These are phyloP conservation scores for Aphaenogaster floridana DNA, from an alignment of 1,140 invertebrate species.

Conservation along the genomic window DNA sequence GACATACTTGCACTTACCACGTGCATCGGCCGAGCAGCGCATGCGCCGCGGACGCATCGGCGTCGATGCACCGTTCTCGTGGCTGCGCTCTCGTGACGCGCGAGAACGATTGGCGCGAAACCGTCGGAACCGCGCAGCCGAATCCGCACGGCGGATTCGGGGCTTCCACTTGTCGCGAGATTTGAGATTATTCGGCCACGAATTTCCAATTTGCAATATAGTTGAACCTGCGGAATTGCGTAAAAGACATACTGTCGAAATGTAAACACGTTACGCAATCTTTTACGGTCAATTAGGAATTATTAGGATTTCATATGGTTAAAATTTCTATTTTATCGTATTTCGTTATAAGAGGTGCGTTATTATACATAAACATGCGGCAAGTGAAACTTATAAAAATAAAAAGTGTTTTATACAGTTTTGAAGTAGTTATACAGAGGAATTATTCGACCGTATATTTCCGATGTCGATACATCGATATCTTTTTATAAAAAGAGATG, in stretches of 20 bases:
- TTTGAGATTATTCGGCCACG: not conserved
- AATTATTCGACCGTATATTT: constrained; percentile 28
- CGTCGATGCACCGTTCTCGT: constrained; percentile 65
- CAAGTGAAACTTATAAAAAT: not conserved
- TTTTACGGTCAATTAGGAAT: not conserved
- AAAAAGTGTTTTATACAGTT: not conserved
- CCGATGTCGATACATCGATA: constrained; percentile 10
- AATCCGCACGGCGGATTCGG: constrained; percentile 10
- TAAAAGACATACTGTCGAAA: not conserved
- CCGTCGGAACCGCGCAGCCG: not conserved
- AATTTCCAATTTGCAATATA: not conserved
- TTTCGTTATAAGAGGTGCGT: not conserved
- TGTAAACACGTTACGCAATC: not conserved
- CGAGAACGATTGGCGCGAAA: constrained; percentile 50
- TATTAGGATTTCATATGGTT: not conserved
- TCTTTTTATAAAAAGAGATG: constrained; percentile 22
- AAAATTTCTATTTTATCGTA: constrained; percentile 8
- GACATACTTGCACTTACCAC: constrained; percentile 87
- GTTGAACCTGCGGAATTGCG: not conserved
- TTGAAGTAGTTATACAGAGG: not conserved
- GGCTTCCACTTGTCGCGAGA: not conserved
- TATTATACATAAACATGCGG: not conserved
- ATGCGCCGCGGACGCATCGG: constrained; percentile 76
- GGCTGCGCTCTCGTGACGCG: constrained; percentile 23
- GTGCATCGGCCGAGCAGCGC: constrained; percentile 83